phyloP scores from a whole-genome alignment of 2,797 vertebrate genomes.

The Dendrocincla fuliginosa region DNA sequence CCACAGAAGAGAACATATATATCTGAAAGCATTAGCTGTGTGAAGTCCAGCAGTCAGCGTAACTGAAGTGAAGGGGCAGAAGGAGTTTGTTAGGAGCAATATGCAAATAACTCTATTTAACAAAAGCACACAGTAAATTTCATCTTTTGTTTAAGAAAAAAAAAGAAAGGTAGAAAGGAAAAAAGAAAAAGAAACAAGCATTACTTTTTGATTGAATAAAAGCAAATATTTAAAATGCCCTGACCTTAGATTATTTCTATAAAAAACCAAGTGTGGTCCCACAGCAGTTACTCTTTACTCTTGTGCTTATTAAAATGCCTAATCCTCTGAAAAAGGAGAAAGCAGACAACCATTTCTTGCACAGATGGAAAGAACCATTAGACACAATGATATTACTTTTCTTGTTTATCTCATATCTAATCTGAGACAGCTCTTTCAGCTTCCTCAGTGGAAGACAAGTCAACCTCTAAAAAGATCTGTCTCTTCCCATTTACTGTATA shows the following conservation, averaged over 20 bases:
- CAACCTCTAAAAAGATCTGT: background rate
- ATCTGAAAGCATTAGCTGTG: background rate
- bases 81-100: background rate
- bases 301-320: background rate
- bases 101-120: background rate
- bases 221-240: background rate
- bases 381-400: background rate
- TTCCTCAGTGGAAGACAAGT: background rate
- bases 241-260: background rate
- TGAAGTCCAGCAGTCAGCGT: background rate
- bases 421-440: background rate
- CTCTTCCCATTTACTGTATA: background rate
- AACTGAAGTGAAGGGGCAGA: background rate
- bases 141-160: background rate
- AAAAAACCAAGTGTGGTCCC: background rate
- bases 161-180: rapidly evolving
- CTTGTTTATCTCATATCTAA: conserved; percentile 3
- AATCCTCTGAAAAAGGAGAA: background rate
- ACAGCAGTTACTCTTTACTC: background rate
- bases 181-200: background rate
- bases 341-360: background rate
- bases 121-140: background rate
- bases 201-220: background rate
- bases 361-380: background rate
- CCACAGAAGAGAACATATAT: background rate